phyloP scores from a whole-genome alignment of 2,797 vertebrate species.

The Oreochromis mossambicus region DNA sequence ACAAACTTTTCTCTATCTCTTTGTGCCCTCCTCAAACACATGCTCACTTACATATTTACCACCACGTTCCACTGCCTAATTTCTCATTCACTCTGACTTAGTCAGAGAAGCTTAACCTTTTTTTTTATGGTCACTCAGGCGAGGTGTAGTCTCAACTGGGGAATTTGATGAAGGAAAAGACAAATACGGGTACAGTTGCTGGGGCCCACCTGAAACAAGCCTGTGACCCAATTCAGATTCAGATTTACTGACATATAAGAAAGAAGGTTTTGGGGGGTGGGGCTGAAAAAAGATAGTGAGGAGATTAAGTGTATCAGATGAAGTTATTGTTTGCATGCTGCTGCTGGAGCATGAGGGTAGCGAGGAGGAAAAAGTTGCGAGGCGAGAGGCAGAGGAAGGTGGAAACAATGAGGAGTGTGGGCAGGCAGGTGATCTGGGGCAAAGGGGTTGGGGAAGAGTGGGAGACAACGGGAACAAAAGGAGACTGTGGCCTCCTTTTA shows the following conservation, averaged over 20 bases:
- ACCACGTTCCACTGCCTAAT: neutral
- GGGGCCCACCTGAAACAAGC: conserved; percentile 23
- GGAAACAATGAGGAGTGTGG: conserved; percentile 28
- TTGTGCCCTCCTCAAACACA: neutral
- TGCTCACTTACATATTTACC: neutral
- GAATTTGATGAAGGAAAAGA: neutral
- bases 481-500: conserved; percentile 19
- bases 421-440: conserved; percentile 37
- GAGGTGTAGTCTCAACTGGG: neutral
- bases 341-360: conserved; percentile 13
- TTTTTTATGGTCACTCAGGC: neutral
- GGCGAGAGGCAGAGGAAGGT: neutral
- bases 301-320: conserved; percentile 26
- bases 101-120: neutral
- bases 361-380: neutral
- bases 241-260: neutral
- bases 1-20: neutral
- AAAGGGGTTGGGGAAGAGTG: neutral
- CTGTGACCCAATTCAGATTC: conserved; percentile 19
- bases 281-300: neutral
- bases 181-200: neutral
- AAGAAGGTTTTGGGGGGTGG: neutral
- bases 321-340: conserved; percentile 15
- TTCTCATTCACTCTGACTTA: neutral
- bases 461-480: neutral